phyloP scores from a whole-genome alignment of 1,140 invertebrate genomes.

The Phthorimaea operculella region DNA sequence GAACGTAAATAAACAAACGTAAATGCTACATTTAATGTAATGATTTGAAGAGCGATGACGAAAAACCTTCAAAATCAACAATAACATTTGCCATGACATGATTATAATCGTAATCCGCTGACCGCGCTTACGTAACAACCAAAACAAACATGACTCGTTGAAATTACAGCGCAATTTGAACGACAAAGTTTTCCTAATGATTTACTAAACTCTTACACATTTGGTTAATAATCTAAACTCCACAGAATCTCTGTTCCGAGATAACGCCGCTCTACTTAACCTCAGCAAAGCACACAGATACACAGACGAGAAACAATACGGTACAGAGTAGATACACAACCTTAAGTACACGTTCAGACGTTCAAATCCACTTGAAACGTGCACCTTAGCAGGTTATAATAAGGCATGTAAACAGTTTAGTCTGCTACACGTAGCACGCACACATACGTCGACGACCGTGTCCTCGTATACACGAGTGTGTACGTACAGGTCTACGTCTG shows the following conservation, averaged over 20 bases:
- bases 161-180: neutral
- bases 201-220: slow-evolving; percentile 14
- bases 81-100: neutral
- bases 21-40: no score
- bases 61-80: no score
- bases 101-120: neutral
- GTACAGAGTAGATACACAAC: slow-evolving; percentile 46
- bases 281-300: slow-evolving; percentile 56
- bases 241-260: slow-evolving; percentile 59
- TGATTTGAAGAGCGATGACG: no score
- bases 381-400: neutral
- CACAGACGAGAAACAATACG: slow-evolving; percentile 67
- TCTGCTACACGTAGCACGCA: slow-evolving; percentile 5
- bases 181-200: no score
- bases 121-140: neutral
- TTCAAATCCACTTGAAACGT: neutral
- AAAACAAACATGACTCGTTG: neutral
- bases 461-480: slow-evolving; percentile 26
- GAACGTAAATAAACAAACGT: no score
- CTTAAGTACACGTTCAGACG: slow-evolving; percentile 15
- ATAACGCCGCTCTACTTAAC: slow-evolving; percentile 68
- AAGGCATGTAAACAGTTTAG: slow-evolving; percentile 3
- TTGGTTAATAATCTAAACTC: slow-evolving; percentile 45
- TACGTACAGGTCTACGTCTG: slow-evolving; percentile 21
- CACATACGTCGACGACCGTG: slow-evolving; percentile 28